A percentile compares a stretch with the other conserved stretches of the same genome.
Evolutionary conservation across 1,140 invertebrate genomes (phyloP).

Genomic region (Caenorhabditis latens): DNA sequence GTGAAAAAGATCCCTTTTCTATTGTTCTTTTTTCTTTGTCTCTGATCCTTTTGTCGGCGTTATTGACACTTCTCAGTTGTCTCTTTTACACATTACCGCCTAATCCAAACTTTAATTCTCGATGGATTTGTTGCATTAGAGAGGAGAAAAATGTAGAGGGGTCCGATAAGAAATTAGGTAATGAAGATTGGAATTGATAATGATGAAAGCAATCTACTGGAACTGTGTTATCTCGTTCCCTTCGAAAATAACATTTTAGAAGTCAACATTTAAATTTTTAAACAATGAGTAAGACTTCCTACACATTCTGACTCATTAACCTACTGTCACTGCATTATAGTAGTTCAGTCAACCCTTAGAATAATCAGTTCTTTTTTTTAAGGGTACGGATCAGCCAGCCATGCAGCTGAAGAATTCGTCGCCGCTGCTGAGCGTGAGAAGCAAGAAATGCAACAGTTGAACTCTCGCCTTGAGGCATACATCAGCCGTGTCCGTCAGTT

Average conservation of each 20-base stretch:
- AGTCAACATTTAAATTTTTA: too few species aligned
- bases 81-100: conserved; percentile 15
- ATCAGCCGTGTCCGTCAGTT: conserved; percentile 43
- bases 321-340: too few species aligned
- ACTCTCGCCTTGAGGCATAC: conserved; percentile 35
- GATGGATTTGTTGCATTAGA: too few species aligned
- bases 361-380: background rate
- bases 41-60: conserved; percentile 5
- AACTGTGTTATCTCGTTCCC: too few species aligned
- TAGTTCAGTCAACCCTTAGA: too few species aligned
- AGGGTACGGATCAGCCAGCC: conserved; percentile 19
- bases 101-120: conserved; percentile 9
- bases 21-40: background rate
- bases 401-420: conserved; percentile 41
- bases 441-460: conserved; percentile 44
- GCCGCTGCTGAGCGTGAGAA: conserved; percentile 38
- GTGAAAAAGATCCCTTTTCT: conserved; percentile 15
- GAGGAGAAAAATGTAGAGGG: too few species aligned
- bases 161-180: too few species aligned
- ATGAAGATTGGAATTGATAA: too few species aligned
- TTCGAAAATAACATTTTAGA: too few species aligned
- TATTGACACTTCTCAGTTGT: background rate
- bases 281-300: too few species aligned
- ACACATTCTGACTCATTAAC: too few species aligned
- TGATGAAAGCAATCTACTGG: too few species aligned